phyloP scores from a whole-genome alignment of 2,113 vertebrate genomes.

The Aramus guarauna region DNA sequence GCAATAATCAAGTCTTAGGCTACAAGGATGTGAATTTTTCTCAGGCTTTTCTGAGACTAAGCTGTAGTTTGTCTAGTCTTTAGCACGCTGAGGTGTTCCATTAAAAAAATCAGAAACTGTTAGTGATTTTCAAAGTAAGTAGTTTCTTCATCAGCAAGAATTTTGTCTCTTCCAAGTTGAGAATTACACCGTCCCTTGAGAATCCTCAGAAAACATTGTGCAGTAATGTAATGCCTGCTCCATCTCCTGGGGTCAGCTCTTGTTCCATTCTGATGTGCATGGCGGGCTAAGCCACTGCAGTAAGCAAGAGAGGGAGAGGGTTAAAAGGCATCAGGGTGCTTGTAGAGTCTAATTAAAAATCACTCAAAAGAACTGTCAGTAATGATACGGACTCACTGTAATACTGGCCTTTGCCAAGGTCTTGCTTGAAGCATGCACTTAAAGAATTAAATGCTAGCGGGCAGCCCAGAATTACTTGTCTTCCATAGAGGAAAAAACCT shows the following conservation, averaged over 20 bases:
- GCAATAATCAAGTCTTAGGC: not conserved
- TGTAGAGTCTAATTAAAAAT: not conserved
- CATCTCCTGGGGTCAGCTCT: not conserved
- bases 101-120: not conserved
- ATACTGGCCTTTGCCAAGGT: not conserved
- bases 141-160: not conserved
- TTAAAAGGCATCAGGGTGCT: not conserved
- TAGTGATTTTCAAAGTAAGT: not conserved
- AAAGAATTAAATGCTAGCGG: not conserved
- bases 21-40: not conserved
- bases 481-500: not conserved
- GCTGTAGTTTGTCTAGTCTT: not conserved
- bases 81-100: not conserved
- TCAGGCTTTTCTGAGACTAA: not conserved
- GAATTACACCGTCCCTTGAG: not conserved
- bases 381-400: not conserved
- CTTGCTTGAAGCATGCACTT: not conserved
- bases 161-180: not conserved
- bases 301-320: not conserved
- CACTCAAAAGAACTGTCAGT: not conserved
- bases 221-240: not conserved
- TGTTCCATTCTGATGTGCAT: fast-evolving
- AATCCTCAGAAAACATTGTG: not conserved
- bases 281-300: not conserved
- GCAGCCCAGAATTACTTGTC: not conserved